Conservation (phyloP, 2,888 invertebrate genomes). For the Halictus ligatus region DNA sequence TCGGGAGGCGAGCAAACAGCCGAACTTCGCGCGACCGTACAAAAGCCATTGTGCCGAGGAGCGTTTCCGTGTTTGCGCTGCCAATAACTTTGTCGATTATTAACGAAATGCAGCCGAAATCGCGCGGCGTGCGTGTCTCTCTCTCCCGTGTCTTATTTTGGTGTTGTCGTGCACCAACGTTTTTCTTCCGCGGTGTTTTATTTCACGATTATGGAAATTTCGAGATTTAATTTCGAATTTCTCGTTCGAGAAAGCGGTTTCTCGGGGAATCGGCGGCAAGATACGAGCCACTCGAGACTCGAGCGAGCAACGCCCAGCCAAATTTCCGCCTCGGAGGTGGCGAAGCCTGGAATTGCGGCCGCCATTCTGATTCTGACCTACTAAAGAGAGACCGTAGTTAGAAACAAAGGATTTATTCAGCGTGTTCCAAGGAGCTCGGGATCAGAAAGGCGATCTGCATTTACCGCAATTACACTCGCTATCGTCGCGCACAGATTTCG, state of each 20-base stretch:
- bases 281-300: neutral
- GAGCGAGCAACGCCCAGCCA: neutral
- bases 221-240: neutral
- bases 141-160: neutral
- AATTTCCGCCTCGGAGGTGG: neutral
- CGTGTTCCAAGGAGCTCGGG: constrained; percentile 17
- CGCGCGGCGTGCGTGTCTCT: neutral
- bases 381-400: constrained; percentile 26
- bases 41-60: neutral
- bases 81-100: neutral
- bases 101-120: neutral
- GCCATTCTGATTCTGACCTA: constrained; percentile 38
- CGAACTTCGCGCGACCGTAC: neutral
- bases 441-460: constrained; percentile 31
- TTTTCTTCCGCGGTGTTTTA: no score
- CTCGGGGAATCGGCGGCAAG: neutral
- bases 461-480: constrained; percentile 12
- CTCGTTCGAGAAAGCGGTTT: constrained; percentile 5
- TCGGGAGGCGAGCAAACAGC: neutral
- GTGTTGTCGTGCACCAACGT: no score
- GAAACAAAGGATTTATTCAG: constrained; percentile 35
- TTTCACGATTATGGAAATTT: no score
- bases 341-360: neutral
- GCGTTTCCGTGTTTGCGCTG: neutral
- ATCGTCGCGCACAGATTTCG: constrained; percentile 17